phyloP scores from a whole-genome alignment of 2,113 vertebrate species.

The Octodon degus region DNA sequence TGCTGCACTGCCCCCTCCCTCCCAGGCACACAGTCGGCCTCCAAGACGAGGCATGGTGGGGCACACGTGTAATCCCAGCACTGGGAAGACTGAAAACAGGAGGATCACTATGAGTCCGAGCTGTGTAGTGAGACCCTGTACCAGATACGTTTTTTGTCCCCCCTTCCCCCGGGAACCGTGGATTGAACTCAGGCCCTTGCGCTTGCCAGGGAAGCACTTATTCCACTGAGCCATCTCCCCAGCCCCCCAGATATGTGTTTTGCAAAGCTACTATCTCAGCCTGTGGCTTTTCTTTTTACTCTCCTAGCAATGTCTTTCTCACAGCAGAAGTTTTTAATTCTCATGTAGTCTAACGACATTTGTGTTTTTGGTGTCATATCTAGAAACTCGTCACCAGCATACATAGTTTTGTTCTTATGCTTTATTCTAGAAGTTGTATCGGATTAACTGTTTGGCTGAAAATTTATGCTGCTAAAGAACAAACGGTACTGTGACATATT shows the following conservation, averaged over 20 bases:
- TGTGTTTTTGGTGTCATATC: neutral
- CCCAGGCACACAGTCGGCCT: too few relatives aligned
- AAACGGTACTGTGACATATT: slow-evolving; percentile 4
- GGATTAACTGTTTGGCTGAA: neutral
- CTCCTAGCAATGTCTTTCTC: neutral
- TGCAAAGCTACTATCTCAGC: neutral
- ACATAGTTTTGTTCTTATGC: neutral
- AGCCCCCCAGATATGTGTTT: neutral
- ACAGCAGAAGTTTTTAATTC: slow-evolving; percentile 20
- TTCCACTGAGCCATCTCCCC: too few relatives aligned
- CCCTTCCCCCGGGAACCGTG: too few relatives aligned
- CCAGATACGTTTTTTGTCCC: too few relatives aligned
- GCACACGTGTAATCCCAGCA: too few relatives aligned
- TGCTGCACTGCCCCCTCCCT: too few relatives aligned
- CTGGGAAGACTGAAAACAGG: too few relatives aligned
- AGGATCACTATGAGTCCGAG: too few relatives aligned
- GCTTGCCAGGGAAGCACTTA: too few relatives aligned
- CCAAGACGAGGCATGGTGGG: too few relatives aligned
- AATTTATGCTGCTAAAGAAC: neutral
- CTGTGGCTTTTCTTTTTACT: neutral
- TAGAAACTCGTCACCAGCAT: neutral
- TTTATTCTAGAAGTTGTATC: slow-evolving; percentile 15
- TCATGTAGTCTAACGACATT: neutral
- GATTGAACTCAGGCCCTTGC: too few relatives aligned
- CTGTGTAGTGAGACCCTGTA: too few relatives aligned